These are phyloP conservation scores for Cheilosia scutellata DNA, from an alignment of 2,888 invertebrate genomes.

Conservation along the genomic window DNA sequence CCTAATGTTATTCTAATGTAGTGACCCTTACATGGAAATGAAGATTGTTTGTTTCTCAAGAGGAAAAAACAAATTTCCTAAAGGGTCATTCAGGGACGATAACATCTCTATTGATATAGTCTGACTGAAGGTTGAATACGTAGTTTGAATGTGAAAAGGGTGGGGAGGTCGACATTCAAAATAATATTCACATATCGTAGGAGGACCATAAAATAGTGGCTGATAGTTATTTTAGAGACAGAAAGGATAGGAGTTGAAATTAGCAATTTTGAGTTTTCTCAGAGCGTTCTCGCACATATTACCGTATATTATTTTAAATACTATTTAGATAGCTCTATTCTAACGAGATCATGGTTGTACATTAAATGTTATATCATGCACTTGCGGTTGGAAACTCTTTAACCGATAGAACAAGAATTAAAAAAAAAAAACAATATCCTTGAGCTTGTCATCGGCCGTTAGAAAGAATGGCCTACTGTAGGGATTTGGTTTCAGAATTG, in stretches of 20 bases:
- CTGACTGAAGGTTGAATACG: constrained; percentile 20
- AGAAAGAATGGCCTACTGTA: too few species aligned
- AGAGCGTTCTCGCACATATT: not conserved
- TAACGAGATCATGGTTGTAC: too few species aligned
- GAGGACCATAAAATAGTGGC: constrained; percentile 11
- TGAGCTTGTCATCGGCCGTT: too few species aligned
- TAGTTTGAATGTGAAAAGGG: constrained; percentile 3
- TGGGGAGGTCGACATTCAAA: not conserved
- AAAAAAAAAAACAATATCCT: too few species aligned
- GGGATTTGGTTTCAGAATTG: too few species aligned
- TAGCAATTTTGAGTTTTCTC: not conserved
- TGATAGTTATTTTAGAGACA: constrained; percentile 34
- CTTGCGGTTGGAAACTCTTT: too few species aligned
- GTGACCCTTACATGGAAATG: constrained; percentile 67
- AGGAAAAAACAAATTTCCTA: constrained; percentile 60
- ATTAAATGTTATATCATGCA: too few species aligned
- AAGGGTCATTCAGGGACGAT: constrained; percentile 73
- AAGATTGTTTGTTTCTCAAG: constrained; percentile 71
- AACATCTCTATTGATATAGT: constrained; percentile 62
- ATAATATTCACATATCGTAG: constrained; percentile 16
- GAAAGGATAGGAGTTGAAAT: not conserved
- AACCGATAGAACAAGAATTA: too few species aligned
- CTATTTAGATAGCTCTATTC: too few species aligned
- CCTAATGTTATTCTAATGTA: constrained; percentile 74
- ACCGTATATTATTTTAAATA: too few species aligned